Evolutionary conservation across 2,113 vertebrate genomes (phyloP).

Genomic region (Pristiophorus japonicus): DNA sequence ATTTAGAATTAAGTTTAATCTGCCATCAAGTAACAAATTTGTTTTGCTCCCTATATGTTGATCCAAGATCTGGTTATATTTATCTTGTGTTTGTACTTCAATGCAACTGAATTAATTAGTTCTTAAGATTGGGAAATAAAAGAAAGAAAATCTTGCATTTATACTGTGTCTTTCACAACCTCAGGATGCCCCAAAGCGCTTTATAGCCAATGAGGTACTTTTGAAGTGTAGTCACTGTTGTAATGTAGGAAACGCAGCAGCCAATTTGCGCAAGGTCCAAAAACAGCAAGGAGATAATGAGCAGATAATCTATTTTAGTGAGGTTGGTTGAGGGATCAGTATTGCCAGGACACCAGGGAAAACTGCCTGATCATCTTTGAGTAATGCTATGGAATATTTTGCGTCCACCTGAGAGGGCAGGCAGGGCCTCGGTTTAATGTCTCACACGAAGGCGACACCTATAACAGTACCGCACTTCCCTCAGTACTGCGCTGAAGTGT

Average conservation of each 20-base stretch:
- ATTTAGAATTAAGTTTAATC: neutral
- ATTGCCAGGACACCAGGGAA: neutral
- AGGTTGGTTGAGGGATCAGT: neutral
- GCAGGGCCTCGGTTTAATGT: neutral
- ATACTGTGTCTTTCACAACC: neutral
- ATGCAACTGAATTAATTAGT: neutral
- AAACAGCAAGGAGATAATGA: neutral
- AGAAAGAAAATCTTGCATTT: neutral
- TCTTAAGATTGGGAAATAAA: neutral
- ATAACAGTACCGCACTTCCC: neutral
- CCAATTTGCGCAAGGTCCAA: neutral
- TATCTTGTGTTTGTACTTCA: neutral
- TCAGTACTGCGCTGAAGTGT: neutral
- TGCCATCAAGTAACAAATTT: neutral
- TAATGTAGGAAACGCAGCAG: neutral
- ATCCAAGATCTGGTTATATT: neutral
- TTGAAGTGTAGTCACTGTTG: neutral
- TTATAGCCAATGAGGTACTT: neutral
- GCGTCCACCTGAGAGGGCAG: neutral
- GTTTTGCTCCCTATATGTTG: neutral
- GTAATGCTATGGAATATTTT: neutral
- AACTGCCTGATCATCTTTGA: neutral
- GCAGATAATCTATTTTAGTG: neutral
- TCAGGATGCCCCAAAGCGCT: neutral
- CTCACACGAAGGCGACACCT: neutral